These are phyloP conservation scores for Celastrina argiolus DNA, from an alignment of 2,888 invertebrate species.

Conservation along the genomic window DNA sequence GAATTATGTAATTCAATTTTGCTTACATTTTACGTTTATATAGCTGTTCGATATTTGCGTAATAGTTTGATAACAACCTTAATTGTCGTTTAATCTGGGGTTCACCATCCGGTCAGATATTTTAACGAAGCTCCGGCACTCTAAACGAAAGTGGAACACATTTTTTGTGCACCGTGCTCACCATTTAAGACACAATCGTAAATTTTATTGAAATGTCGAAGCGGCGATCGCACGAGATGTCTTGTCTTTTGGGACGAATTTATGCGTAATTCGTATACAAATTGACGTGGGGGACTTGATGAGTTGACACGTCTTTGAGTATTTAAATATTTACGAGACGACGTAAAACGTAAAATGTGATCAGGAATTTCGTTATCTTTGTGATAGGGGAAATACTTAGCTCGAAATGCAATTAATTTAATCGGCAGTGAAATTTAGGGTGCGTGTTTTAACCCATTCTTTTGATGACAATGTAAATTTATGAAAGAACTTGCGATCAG, in stretches of 20 bases:
- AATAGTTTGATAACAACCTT: not conserved
- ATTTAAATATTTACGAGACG: slow-evolving; percentile 40
- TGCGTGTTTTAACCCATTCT: not conserved
- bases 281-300: slow-evolving; percentile 70
- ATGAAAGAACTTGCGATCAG: not conserved
- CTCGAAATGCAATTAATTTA: not conserved
- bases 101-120: slow-evolving; percentile 70
- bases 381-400: slow-evolving; percentile 5
- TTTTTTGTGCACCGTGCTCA: slow-evolving; percentile 70
- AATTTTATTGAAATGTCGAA: slow-evolving; percentile 78
- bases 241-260: slow-evolving; percentile 75
- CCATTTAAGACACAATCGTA: slow-evolving; percentile 77
- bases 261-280: slow-evolving; percentile 77
- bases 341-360: slow-evolving; percentile 25
- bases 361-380: slow-evolving; percentile 22
- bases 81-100: slow-evolving; percentile 56
- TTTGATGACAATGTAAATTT: not conserved
- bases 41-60: not conserved
- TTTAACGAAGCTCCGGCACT: slow-evolving; percentile 69
- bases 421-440: not conserved
- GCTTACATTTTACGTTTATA: not conserved
- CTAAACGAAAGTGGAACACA: slow-evolving; percentile 70
- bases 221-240: slow-evolving; percentile 74
- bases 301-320: slow-evolving; percentile 67
- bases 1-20: too few relatives aligned